Conservation (phyloP, 2,113 vertebrate genomes). For the Pachycephala philippinensis region DNA sequence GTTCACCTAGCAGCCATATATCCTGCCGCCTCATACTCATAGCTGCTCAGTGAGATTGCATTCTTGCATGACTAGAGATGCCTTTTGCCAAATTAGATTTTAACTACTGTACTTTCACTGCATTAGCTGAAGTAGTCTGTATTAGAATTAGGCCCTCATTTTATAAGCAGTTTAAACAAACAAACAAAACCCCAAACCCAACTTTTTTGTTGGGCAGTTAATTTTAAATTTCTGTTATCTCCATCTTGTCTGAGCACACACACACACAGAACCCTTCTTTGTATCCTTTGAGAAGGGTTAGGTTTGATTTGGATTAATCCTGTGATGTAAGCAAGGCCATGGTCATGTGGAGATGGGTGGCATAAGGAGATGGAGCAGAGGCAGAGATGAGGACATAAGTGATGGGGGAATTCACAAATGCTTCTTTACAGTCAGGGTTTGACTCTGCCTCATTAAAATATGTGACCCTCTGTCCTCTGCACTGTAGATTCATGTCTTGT, state of each 20-base stretch:
- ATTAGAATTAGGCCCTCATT: not conserved
- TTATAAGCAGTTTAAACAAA: not conserved
- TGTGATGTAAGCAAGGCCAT: not conserved
- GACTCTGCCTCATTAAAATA: not conserved
- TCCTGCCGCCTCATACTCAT: not conserved
- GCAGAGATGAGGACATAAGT: rapidly evolving
- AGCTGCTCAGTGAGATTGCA: not conserved
- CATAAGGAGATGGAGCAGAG: not conserved
- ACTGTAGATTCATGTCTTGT: not conserved
- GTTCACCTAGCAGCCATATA: not conserved
- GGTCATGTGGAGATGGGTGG: not conserved
- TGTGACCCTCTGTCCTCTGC: not conserved
- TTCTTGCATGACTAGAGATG: not conserved
- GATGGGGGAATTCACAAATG: not conserved
- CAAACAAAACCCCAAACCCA: not conserved
- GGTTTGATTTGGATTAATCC: not conserved
- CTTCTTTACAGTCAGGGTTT: not conserved
- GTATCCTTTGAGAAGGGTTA: not conserved
- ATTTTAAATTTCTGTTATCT: not conserved
- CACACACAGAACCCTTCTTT: not conserved
- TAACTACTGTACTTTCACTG: not conserved
- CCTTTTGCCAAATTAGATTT: not conserved
- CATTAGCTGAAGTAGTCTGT: not conserved
- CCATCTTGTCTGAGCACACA: not conserved
- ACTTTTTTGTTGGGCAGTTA: not conserved